Conservation (phyloP, 2,888 invertebrate species). For the Cistogaster globosa region DNA sequence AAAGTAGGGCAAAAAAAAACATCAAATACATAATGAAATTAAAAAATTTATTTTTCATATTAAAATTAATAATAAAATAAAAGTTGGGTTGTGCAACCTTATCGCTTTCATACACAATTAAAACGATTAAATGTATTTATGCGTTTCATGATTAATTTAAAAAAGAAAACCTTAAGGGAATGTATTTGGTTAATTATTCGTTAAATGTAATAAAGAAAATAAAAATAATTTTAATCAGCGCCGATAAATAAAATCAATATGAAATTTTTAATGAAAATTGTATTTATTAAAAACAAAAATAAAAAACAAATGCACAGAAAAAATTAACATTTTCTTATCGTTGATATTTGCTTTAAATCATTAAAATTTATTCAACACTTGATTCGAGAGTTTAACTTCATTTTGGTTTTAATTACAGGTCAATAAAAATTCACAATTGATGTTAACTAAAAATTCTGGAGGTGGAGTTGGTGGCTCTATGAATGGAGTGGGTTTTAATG, state of each 20-base stretch:
- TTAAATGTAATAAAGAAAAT: not conserved
- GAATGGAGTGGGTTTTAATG: conserved; percentile 76
- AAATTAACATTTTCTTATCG: not conserved
- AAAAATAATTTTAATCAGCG: not conserved
- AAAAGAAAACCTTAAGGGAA: not conserved
- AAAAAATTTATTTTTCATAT: not conserved
- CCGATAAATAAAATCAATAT: not conserved
- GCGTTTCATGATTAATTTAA: not conserved
- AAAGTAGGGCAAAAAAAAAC: not conserved
- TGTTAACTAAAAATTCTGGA: conserved; percentile 73
- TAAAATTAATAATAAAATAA: conserved; percentile 22
- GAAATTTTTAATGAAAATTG: too few relatives aligned
- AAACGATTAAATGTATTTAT: conserved; percentile 42
- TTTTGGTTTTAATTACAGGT: conserved; percentile 75
- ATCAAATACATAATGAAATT: too few relatives aligned
- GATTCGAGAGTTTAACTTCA: conserved; percentile 17
- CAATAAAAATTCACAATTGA: conserved; percentile 80
- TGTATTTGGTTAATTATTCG: too few relatives aligned
- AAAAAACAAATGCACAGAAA: not conserved
- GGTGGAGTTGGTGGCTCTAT: conserved; percentile 3
- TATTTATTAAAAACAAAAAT: not conserved
- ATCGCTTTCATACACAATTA: conserved; percentile 38
- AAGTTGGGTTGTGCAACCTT: not conserved
- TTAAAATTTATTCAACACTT: conserved; percentile 45
- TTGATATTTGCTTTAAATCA: conserved; percentile 11